Percentiles rank a stretch among this genome's conserved stretches.
phyloP scores from a whole-genome alignment of 2,113 vertebrate genomes.

The Thunnus thynnus region DNA sequence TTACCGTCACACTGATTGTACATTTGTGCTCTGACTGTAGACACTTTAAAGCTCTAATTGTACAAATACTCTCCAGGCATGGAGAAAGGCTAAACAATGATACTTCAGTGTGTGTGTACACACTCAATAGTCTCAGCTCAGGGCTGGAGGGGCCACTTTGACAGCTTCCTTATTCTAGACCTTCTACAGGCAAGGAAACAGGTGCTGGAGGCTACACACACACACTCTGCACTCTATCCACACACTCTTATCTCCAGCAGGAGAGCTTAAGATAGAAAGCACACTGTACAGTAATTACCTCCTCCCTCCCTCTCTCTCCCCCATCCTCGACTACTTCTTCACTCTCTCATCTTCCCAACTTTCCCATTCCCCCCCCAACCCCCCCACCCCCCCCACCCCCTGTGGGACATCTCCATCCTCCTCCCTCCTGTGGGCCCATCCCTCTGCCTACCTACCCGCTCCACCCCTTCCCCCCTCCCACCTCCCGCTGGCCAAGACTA shows the following conservation, averaged over 20 bases:
- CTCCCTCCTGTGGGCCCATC: constrained; percentile 53
- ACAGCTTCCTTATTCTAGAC: constrained; percentile 63
- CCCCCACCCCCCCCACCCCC: neutral
- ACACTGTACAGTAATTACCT: constrained; percentile 78
- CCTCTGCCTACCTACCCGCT: constrained; percentile 38
- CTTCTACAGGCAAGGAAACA: constrained; percentile 59
- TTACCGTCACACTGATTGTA: neutral
- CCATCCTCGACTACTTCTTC: constrained; percentile 29
- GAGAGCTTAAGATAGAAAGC: constrained; percentile 76
- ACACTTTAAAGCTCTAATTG: constrained; percentile 40
- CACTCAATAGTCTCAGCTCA: constrained; percentile 43
- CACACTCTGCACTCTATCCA: constrained; percentile 40
- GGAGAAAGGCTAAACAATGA: constrained; percentile 60
- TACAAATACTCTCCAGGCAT: constrained; percentile 34
- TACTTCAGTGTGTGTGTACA: constrained; percentile 38
- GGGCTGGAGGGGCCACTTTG: constrained; percentile 69
- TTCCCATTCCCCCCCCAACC: constrained; percentile 41
- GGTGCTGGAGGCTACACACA: constrained; percentile 38
- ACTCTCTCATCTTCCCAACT: constrained; percentile 64
- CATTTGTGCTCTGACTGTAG: neutral
- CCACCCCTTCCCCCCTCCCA: neutral
- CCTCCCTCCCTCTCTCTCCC: constrained; percentile 29
- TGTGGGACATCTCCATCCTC: constrained; percentile 63
- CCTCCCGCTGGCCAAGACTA: constrained; percentile 61
- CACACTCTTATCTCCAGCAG: constrained; percentile 76